These are phyloP conservation scores for Aphelinus atriplicis DNA, from an alignment of 1,140 invertebrate species.

Conservation along the genomic window DNA sequence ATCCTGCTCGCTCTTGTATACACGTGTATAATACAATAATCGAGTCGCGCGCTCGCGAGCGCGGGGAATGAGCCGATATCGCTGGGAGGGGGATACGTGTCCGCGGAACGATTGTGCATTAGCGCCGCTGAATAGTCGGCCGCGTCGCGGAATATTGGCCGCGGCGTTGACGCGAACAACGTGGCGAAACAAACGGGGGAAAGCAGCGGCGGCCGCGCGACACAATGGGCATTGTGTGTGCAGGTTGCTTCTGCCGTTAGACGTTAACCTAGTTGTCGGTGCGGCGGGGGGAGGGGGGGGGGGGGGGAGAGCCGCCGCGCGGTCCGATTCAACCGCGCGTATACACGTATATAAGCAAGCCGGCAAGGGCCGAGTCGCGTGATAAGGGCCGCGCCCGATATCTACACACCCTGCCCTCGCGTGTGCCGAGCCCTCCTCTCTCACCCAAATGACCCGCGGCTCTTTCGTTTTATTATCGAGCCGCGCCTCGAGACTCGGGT, in stretches of 20 bases:
- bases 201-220: too few species aligned
- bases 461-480: conserved; percentile 57
- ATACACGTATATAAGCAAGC: too few species aligned
- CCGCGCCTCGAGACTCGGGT: conserved; percentile 47
- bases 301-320: conserved; percentile 42
- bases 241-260: conserved; percentile 54
- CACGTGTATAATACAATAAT: too few species aligned
- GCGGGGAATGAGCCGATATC: too few species aligned
- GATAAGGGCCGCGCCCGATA: conserved; percentile 47
- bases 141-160: background rate
- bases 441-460: conserved; percentile 61
- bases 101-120: too few species aligned
- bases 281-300: background rate
- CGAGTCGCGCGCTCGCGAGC: too few species aligned
- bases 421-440: conserved; percentile 43
- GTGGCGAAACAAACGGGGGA: too few species aligned
- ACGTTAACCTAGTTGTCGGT: conserved; percentile 59
- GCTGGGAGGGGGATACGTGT: too few species aligned
- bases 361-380: conserved; percentile 44
- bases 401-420: conserved; percentile 46
- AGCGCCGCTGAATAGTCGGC: too few species aligned
- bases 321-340: conserved; percentile 40
- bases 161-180: conserved; percentile 37
- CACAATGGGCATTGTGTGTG: conserved; percentile 57
- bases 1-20: too few species aligned